A percentile compares a stretch with the other conserved stretches of the same genome.
These are phyloP conservation scores for Diploscapter pachys DNA, from an alignment of 1,140 invertebrate species.

Conservation along the genomic window DNA sequence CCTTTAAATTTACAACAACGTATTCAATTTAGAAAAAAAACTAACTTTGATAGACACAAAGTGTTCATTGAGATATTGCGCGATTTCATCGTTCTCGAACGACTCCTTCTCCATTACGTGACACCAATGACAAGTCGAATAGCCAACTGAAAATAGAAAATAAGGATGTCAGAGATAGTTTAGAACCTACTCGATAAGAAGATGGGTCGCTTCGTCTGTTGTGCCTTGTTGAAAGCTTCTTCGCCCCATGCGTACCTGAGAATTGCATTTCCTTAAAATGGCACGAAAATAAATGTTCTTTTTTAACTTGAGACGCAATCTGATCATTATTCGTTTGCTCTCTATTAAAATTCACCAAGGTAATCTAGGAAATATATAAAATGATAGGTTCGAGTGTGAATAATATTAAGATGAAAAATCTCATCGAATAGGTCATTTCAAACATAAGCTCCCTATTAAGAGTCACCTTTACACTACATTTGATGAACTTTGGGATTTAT, in stretches of 20 bases:
- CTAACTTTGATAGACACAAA: conserved; percentile 84
- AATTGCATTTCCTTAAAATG: conserved; percentile 23
- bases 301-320: neutral
- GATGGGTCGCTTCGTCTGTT: conserved; percentile 78
- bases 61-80: conserved; percentile 80
- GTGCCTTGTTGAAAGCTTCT: conserved; percentile 80
- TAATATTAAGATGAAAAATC: no score
- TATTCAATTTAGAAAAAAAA: neutral
- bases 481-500: no score
- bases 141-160: conserved; percentile 68
- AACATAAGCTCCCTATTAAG: no score
- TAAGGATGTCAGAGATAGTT: neutral
- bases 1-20: neutral
- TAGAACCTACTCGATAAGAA: conserved; percentile 71
- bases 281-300: neutral
- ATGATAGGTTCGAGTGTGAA: no score
- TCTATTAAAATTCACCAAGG: no score
- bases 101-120: conserved; percentile 93
- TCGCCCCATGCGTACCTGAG: conserved; percentile 79
- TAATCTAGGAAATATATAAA: no score
- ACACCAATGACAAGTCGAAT: conserved; percentile 94
- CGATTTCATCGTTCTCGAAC: conserved; percentile 78
- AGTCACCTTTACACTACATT: no score
- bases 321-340: no score
- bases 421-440: no score